Base-by-base conservation (phyloP, 2,113 vertebrate genomes). In the Bufo gargarizans region DNA sequence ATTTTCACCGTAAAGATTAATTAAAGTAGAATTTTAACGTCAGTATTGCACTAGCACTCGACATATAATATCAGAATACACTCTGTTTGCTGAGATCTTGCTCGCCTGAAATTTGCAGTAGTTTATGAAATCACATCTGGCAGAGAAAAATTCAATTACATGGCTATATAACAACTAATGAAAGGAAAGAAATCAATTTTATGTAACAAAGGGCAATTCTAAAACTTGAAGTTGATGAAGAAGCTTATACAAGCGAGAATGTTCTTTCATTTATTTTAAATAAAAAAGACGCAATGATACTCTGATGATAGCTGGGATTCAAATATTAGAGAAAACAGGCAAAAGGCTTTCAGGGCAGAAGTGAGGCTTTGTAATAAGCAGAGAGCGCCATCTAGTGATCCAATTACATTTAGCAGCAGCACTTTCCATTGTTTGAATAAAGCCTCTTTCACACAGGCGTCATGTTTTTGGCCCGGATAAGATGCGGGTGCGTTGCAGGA, bases 351-450 rank as follows among this genome's bases (percentile, higher is more conserved):
- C 59, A 50, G 72, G 43, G n/a, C 50, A 4, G 53, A 17, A 55
- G 77, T 53, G 3, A 63, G 8, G 77, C 82, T 86, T 86, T n/a
- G 61, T 67, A 93, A 91, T 92, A 91, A 89, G 91, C 77, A 50
- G 84, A 90, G 89, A 94, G 93, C 89, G 91, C 95, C 95, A 95
- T 91, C 95, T 95, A 87, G 92, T 93, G 95, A 92, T 89, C 47
- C 55, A 59, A 85, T 45, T 49, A 9, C 11, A 65, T 80, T 22
- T 56, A 55, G 77, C 55, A 80, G n/a, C n/a, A 59, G 53, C 76
- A 53, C n/a, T 59, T 58, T 1, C 55, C 58, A 22, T 53, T 12
- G 47, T 19, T 8, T 77, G 33, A 33, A 33, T 33, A 33, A n/a
- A n/a, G n/a, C n/a, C n/a, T n/a, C n/a, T n/a, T n/a, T n/a, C n/a